These are phyloP conservation scores for Ciona savignyi DNA, from an alignment of 23 tunicate species.

Conservation along the genomic window DNA sequence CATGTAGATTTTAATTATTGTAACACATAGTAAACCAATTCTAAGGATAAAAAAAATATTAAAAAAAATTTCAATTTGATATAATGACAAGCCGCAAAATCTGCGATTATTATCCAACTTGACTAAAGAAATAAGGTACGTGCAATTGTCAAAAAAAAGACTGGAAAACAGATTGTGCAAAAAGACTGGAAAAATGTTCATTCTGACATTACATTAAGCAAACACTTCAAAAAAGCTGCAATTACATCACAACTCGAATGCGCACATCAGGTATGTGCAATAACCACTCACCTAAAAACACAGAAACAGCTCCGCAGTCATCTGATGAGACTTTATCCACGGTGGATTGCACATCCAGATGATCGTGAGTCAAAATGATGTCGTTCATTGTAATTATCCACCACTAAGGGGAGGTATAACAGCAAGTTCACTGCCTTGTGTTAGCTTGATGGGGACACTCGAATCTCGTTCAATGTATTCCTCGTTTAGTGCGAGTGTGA, in stretches of 20 bases:
- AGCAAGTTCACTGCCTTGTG: constrained; percentile 26
- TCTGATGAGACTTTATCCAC: constrained; percentile 27
- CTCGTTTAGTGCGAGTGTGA: constrained; percentile 54
- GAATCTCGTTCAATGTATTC: constrained; percentile 31
- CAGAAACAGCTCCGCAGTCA: constrained; percentile 47
- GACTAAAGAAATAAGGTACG: too few relatives aligned
- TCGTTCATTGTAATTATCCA: constrained; percentile 29
- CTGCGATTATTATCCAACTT: too few relatives aligned
- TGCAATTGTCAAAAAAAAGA: too few relatives aligned
- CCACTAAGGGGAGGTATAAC: constrained; percentile 81
- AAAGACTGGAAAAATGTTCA: neutral
- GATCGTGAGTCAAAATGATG: constrained; percentile 27
- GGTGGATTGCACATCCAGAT: constrained; percentile 25
- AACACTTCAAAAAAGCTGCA: too few relatives aligned
- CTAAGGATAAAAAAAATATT: too few relatives aligned
- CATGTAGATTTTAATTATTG: too few relatives aligned
- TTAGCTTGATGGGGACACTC: neutral
- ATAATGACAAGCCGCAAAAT: too few relatives aligned
- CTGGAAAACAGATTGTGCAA: neutral
- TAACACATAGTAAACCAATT: too few relatives aligned
- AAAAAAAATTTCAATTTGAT: too few relatives aligned
- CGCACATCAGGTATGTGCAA: too few relatives aligned
- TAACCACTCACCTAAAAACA: constrained; percentile 30
- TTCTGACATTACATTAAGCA: neutral
- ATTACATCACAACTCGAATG: too few relatives aligned